A percentile compares a stretch with the other conserved stretches of the same genome.
Evolutionary conservation across 2,888 invertebrate species (phyloP).

Genomic region (Schizaphis graminum): DNA sequence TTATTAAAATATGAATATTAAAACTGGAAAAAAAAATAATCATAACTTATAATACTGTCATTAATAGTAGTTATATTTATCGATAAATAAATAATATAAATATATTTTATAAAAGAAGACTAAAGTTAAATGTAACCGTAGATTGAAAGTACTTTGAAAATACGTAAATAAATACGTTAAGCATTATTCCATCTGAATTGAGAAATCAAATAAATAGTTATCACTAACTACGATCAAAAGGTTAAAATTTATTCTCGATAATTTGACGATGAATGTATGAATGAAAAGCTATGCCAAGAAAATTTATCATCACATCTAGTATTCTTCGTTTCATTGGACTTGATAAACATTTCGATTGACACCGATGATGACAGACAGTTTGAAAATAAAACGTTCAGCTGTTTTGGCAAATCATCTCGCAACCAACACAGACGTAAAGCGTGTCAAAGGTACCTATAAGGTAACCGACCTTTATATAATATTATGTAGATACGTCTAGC

Average conservation of each 20-base stretch:
- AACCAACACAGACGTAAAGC: background rate
- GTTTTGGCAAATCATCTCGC: constrained; percentile 25
- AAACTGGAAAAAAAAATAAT: background rate
- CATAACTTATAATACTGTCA: background rate
- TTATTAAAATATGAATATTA: background rate
- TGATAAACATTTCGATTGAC: background rate
- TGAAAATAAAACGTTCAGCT: constrained; percentile 46
- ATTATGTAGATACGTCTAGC: background rate
- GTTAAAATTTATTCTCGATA: background rate
- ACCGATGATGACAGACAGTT: constrained; percentile 39
- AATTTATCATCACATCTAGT: background rate
- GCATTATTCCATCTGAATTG: background rate
- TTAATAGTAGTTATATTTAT: background rate
- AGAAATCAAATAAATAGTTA: background rate
- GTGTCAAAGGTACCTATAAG: background rate
- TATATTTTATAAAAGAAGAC: background rate
- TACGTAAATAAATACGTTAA: background rate
- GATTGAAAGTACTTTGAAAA: background rate
- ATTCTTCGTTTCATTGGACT: background rate
- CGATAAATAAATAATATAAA: background rate
- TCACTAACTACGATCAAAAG: background rate
- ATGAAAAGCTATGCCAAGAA: constrained; percentile 37
- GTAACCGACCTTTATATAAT: background rate
- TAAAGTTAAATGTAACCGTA: background rate
- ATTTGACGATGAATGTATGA: background rate